A percentile compares a stretch with the other conserved stretches of the same genome.
Conservation (phyloP, 2,797 vertebrate species). For the Enteromius paludinosus region DNA sequence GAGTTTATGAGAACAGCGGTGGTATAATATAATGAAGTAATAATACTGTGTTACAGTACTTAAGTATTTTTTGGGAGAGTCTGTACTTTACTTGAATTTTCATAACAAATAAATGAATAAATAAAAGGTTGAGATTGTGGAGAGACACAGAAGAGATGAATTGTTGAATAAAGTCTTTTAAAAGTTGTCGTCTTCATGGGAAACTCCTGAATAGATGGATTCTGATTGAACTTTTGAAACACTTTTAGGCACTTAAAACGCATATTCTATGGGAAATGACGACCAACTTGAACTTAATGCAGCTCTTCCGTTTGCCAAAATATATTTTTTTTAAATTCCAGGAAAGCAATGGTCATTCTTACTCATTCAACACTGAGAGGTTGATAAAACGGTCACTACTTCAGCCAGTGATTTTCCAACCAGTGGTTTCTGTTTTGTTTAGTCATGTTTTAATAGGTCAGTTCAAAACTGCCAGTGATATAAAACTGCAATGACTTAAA, state of each 20-base stretch:
- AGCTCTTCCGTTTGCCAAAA: background rate
- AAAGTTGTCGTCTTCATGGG: background rate
- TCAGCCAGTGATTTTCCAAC: conserved; percentile 19
- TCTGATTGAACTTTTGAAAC: background rate
- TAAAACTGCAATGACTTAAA: conserved; percentile 4
- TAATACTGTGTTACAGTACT: too few species aligned
- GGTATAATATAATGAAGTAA: too few species aligned
- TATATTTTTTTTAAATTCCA: background rate
- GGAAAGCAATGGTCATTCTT: conserved; percentile 26
- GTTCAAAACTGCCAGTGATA: background rate
- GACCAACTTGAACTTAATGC: background rate
- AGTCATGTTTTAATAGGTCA: background rate
- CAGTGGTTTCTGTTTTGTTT: conserved; percentile 6
- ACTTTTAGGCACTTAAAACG: background rate
- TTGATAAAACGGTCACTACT: conserved; percentile 4
- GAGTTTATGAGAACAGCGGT: background rate
- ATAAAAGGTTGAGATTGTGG: too few species aligned
- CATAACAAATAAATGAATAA: too few species aligned
- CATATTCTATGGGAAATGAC: background rate
- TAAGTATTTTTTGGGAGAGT: too few species aligned
- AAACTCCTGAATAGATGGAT: background rate
- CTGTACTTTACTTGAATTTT: too few species aligned
- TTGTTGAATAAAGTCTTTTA: too few species aligned
- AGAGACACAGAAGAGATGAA: too few species aligned
- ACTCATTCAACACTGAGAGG: background rate